Base-by-base conservation (phyloP, 2,113 vertebrate genomes). In the Glaucomys volans region DNA sequence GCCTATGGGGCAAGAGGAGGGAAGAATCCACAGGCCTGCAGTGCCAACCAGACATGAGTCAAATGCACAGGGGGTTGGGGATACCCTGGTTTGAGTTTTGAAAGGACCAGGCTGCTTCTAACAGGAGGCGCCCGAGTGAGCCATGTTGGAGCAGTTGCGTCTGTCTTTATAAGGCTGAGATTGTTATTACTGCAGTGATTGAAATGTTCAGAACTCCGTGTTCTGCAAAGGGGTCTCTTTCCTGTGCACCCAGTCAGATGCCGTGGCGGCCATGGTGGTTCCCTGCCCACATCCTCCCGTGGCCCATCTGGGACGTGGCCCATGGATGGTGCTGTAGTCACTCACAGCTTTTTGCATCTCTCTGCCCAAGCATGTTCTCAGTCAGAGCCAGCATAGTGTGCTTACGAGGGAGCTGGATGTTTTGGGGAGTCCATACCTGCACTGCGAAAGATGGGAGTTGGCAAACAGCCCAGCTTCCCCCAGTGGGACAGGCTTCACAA, bases 271-370 rank as follows among this genome's bases (percentile, higher is more conserved):
- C 4, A 4, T 0, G 47, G 42, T 20, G 44, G 82, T 35, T 4
- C 10, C 44, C 59, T 32, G 76, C 13, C 30, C 67, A 10, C 5
- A 0, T 16, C 59, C 47, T 69, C 26, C 59, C 18, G 72, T 0
- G 5, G n/a, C n/a, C 84, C 52, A 28, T 42, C 57, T 24, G 30
- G 44, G 40, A 62, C 13, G 30, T 4, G 47, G 35, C 47, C 12
- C 0, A 0, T 22, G 20, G 47, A 32, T 26, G 5, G 44, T 22
- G 9, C 7, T 20, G 17, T 13, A 0, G 3, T 57, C 0, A 0
- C n/a, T 16, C 35, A 30, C 37, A 40, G 54, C 69, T 62, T 83
- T 20, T 22, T 3, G 67, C 9, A 35, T 50, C 66, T 76, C 26
- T 85, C 72, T 67, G 30, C 40, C 44, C 14, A 24, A 66, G 22